Percentiles rank a stretch among this genome's conserved stretches.
phyloP scores from a whole-genome alignment of 2,113 vertebrate species.

The Microtus ochrogaster region DNA sequence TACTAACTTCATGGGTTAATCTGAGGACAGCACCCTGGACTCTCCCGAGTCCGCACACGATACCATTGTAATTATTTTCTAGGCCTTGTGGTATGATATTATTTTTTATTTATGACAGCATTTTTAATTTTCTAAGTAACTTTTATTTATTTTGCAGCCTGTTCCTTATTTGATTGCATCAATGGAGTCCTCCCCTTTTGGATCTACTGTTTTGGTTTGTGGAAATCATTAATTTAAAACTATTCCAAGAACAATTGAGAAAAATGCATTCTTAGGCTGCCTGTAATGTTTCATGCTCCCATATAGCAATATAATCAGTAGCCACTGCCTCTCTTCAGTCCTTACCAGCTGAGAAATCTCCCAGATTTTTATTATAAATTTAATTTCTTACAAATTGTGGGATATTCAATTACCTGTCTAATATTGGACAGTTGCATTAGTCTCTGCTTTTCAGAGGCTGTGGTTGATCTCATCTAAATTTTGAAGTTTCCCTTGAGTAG shows the following conservation, averaged over 20 bases:
- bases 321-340: slow-evolving; percentile 4
- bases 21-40: not conserved
- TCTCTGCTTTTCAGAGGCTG: not conserved
- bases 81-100: not conserved
- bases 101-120: slow-evolving; percentile 71
- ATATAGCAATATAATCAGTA: not conserved
- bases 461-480: not conserved
- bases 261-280: slow-evolving; percentile 36
- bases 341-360: not conserved
- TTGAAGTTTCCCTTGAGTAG: not conserved
- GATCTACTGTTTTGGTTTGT: slow-evolving; percentile 43
- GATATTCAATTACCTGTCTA: not conserved
- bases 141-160: slow-evolving; percentile 68
- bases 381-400: not conserved
- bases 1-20: slow-evolving; percentile 47
- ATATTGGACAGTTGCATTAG: not conserved
- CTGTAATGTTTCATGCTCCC: not conserved
- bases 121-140: slow-evolving; percentile 62
- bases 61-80: slow-evolving; percentile 52
- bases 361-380: not conserved
- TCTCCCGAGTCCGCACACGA: not conserved
- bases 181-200: slow-evolving; percentile 19
- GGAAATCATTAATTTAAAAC: slow-evolving; percentile 60
- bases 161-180: slow-evolving; percentile 48
- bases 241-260: slow-evolving; percentile 12